Evolutionary conservation across 2,888 invertebrate genomes (phyloP).

Genomic region (Sisyra nigra): DNA sequence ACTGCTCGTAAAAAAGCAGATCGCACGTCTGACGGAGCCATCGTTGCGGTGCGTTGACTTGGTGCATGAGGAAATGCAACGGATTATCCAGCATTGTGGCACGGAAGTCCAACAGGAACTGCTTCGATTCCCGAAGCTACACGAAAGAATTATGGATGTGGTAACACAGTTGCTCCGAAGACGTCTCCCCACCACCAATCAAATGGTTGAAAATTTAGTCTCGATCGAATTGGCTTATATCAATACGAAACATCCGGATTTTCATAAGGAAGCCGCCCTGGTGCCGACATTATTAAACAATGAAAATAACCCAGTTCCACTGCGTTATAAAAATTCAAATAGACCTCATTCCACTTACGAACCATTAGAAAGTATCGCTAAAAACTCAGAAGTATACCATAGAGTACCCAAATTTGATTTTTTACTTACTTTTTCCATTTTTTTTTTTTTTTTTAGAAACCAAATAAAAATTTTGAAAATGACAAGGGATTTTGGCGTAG

Average conservation of each 20-base stretch:
- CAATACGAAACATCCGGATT: constrained; percentile 99
- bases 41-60: constrained; percentile 93
- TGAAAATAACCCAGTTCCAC: background rate
- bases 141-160: constrained; percentile 96
- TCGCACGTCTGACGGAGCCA: constrained; percentile 89
- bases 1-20: constrained; percentile 92
- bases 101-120: constrained; percentile 97
- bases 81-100: constrained; percentile 94
- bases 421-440: no score
- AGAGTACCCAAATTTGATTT: no score
- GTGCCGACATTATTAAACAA: constrained; percentile 59
- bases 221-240: constrained; percentile 97
- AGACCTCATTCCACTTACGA: no score
- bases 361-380: no score
- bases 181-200: constrained; percentile 85
- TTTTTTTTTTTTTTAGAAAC: no score
- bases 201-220: constrained; percentile 96
- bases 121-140: constrained; percentile 90
- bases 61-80: constrained; percentile 98
- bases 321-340: no score
- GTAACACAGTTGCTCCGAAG: constrained; percentile 85
- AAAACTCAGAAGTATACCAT: no score
- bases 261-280: constrained; percentile 85
- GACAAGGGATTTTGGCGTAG: no score
- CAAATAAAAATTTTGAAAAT: no score